These are phyloP conservation scores for Muscicapa comitata DNA, from an alignment of 2,797 vertebrate genomes.

Conservation along the genomic window DNA sequence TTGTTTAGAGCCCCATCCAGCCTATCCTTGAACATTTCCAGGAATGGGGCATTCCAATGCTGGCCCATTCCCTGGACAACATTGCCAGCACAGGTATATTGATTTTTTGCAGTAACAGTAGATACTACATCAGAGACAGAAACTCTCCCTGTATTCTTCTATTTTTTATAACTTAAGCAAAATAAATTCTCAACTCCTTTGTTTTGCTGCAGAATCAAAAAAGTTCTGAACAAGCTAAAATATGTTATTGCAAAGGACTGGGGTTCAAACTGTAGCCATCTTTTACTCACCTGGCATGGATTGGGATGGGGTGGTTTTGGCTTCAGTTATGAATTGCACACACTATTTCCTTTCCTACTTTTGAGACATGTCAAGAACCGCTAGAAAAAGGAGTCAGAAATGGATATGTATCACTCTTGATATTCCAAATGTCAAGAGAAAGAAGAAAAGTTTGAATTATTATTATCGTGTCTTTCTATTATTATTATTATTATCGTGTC, in stretches of 20 bases:
- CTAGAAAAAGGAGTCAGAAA: background rate
- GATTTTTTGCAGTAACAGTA: background rate
- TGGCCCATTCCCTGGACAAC: background rate
- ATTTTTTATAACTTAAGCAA: background rate
- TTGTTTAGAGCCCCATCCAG: background rate
- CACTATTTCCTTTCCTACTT: background rate
- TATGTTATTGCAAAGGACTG: background rate
- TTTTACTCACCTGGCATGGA: background rate
- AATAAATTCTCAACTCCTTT: background rate
- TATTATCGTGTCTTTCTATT: background rate
- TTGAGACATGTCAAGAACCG: background rate
- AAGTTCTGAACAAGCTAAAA: background rate
- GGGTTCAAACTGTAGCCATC: background rate
- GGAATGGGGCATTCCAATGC: background rate
- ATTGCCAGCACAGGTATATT: no score
- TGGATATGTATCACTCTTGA: background rate
- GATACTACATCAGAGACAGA: background rate
- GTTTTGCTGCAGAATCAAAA: background rate
- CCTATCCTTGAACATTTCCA: background rate
- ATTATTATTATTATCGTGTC: background rate
- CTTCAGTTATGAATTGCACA: background rate
- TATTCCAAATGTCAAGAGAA: conserved; percentile 46
- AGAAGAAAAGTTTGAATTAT: background rate
- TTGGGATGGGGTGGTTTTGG: background rate
- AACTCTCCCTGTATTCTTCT: background rate